Evolutionary conservation across 2,888 invertebrate genomes (phyloP).

Genomic region (Gastracanthus pulcherrimus): DNA sequence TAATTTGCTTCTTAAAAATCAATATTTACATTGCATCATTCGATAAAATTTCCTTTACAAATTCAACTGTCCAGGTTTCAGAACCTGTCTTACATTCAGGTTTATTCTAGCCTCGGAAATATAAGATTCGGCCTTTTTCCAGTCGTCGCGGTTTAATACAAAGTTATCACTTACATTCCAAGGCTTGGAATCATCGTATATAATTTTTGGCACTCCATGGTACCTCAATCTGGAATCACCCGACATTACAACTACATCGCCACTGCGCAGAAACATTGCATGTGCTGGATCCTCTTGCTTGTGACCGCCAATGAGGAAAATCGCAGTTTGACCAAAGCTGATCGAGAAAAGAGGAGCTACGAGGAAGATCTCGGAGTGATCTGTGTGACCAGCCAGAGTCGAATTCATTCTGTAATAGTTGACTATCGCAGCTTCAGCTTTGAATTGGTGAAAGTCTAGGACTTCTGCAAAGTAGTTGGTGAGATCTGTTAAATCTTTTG

Average conservation of each 20-base stretch:
- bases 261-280: conserved; percentile 89
- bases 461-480: conserved; percentile 82
- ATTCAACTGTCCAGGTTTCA: conserved; percentile 80
- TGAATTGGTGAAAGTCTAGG: conserved; percentile 82
- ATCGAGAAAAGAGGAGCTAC: conserved; percentile 94
- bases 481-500: conserved; percentile 84
- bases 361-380: conserved; percentile 93
- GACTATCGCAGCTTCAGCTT: conserved; percentile 95
- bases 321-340: conserved; percentile 96
- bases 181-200: conserved; percentile 78
- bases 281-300: conserved; percentile 84
- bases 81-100: conserved; percentile 95
- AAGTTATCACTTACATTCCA: conserved; percentile 75
- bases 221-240: conserved; percentile 90
- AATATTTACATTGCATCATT: neutral
- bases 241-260: conserved; percentile 95
- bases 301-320: conserved; percentile 94
- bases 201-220: conserved; percentile 95
- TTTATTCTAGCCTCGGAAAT: conserved; percentile 87
- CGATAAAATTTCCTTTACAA: conserved; percentile 29
- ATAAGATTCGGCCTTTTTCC: conserved; percentile 67
- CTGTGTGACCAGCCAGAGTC: conserved; percentile 95
- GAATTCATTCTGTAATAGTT: conserved; percentile 97
- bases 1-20: neutral
- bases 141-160: conserved; percentile 61